phyloP scores from a whole-genome alignment of 2,797 vertebrate genomes.

The Halcyon badia region DNA sequence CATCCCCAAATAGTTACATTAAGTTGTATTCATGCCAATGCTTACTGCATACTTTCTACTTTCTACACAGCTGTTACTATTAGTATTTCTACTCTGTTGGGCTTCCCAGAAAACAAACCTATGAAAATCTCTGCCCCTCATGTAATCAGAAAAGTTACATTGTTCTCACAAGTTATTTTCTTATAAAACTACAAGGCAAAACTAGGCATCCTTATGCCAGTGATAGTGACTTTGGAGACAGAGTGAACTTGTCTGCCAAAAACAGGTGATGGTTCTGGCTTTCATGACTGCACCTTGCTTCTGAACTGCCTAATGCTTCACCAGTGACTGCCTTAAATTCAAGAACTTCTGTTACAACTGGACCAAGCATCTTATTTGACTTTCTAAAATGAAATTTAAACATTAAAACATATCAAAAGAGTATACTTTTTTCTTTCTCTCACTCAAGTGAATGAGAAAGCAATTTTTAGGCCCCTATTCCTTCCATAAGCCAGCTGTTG shows the following conservation, averaged over 20 bases:
- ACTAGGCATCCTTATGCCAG: neutral
- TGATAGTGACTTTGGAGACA: neutral
- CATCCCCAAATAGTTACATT: accelerated
- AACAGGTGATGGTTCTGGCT: neutral
- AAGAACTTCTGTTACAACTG: conserved; percentile 7
- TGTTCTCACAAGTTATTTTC: neutral
- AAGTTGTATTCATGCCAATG: neutral
- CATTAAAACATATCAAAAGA: neutral
- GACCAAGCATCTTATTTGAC: neutral
- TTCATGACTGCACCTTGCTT: neutral
- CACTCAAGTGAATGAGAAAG: neutral
- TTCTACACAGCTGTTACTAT: neutral
- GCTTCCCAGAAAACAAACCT: neutral
- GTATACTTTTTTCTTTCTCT: neutral
- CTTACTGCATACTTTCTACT: neutral
- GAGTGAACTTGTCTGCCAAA: neutral
- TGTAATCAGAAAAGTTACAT: neutral
- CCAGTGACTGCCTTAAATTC: neutral
- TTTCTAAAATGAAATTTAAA: neutral
- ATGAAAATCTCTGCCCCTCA: neutral
- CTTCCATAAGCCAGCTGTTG: neutral
- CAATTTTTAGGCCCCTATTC: neutral
- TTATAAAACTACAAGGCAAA: neutral
- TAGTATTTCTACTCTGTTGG: neutral
- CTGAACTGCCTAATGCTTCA: neutral